Base-by-base conservation (phyloP, 1,140 invertebrate genomes). In the Lepidurus couesii region DNA sequence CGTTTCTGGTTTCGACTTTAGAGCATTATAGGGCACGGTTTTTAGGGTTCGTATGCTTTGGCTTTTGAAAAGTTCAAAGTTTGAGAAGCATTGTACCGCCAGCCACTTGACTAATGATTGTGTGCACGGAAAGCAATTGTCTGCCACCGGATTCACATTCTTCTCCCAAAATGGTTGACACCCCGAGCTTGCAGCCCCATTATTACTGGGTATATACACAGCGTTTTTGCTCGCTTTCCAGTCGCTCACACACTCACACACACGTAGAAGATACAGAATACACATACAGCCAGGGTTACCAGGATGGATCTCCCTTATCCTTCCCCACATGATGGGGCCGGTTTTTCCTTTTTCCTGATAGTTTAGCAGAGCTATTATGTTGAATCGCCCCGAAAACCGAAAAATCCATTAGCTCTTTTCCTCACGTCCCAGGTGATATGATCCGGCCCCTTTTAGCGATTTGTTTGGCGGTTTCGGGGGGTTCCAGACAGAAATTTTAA, bases 21-120 rank as follows among this genome's bases (percentile, higher is more conserved):
- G 34, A 34, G 34, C 34, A 34, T 34, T 34, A 34, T 34, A 34
- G 34, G 34, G 34, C 34, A 34, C 34, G 34, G 34, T 34, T 34
- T 34, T 34, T 34, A 34, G 34, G 34, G 34, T 65, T 9, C 21
- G 53, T 65, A 65, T 9, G 21, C 13, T 65, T 65, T 65, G 13
- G 53, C 6, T 16, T 9, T 34, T 34, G 34, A 34, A 26, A 21
- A 65, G 53, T 13, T 65, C 7, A 21, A 21, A 21, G 53, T 21
- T 65, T 13, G 53, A 1, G 53, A 65, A 4, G 10, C 21, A n/a
- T 65, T 65, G 53, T 65, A 65, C 53, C 8, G 13, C 16, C 53
- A 65, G 53, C 53, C 53, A 65, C 53, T 65, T 65, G 53, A 65
- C 53, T 65, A 65, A 65, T 65, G 53, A 65, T 65, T 65, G 53